Conservation (phyloP, 2,888 invertebrate species). For the Eristalis intricaria region DNA sequence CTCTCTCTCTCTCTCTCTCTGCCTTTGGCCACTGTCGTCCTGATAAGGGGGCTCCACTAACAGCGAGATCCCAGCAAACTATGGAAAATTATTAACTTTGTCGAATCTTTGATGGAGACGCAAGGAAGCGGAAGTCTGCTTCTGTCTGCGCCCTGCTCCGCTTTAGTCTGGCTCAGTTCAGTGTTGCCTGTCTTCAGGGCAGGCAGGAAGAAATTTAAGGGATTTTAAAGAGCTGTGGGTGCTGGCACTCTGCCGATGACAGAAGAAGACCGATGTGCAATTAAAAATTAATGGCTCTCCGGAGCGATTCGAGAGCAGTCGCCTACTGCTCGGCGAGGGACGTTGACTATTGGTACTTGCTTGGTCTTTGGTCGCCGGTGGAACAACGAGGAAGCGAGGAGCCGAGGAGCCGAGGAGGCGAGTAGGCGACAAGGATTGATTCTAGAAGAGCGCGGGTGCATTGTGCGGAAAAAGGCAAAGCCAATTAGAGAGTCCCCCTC, state of each 20-base stretch:
- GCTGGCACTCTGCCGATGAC: not conserved
- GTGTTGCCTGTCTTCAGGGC: not conserved
- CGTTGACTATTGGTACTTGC: not conserved
- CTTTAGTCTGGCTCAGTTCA: not conserved
- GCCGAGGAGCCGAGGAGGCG: too few species aligned
- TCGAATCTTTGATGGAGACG: conserved; percentile 11
- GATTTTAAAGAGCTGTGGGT: not conserved
- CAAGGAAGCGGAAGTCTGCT: not conserved
- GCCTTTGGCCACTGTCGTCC: not conserved
- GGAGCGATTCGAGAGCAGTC: not conserved
- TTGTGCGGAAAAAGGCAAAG: not conserved
- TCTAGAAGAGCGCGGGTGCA: not conserved
- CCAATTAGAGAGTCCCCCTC: not conserved
- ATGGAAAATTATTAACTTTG: conserved; percentile 49
- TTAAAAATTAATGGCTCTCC: not conserved
- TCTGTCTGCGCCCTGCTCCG: not conserved
- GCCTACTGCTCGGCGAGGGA: not conserved
- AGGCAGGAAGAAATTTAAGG: not conserved
- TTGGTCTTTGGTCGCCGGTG: not conserved
- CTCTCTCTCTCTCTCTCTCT: not conserved
- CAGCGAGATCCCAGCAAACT: not conserved
- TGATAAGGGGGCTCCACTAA: conserved; percentile 11
- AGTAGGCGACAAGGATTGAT: too few species aligned
- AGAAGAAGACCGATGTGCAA: not conserved
- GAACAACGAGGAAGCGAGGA: not conserved